Evolutionary conservation across 2,888 invertebrate genomes (phyloP).

Genomic region (Leptura quadrifasciata): DNA sequence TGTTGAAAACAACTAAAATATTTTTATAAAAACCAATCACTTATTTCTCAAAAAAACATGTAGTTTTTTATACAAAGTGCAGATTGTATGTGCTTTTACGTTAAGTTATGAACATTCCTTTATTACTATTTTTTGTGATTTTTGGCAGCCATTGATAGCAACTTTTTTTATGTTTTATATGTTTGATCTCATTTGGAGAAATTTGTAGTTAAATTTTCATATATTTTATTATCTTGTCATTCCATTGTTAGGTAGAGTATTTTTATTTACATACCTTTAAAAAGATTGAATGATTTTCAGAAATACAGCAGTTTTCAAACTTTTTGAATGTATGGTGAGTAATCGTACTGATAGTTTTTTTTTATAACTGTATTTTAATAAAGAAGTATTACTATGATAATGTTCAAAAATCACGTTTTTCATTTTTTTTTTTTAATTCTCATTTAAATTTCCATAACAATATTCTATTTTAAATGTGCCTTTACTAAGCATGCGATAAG

Average conservation of each 20-base stretch:
- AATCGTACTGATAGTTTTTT: slow-evolving; percentile 30
- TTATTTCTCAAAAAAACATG: slow-evolving; percentile 29
- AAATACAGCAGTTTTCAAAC: background rate
- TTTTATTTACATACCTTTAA: slow-evolving; percentile 12
- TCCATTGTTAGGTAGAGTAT: slow-evolving; percentile 36
- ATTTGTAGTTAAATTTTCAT: slow-evolving; percentile 43
- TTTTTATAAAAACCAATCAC: slow-evolving; percentile 37
- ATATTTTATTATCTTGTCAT: slow-evolving; percentile 40
- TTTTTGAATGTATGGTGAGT: slow-evolving; percentile 10
- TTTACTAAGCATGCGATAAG: slow-evolving; percentile 49
- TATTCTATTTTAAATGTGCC: slow-evolving; percentile 53
- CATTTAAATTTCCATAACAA: slow-evolving; percentile 33
- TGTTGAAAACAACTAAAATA: slow-evolving; percentile 29
- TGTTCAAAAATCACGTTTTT: slow-evolving; percentile 39
- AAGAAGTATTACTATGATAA: slow-evolving; percentile 43
- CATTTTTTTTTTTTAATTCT: slow-evolving; percentile 37
- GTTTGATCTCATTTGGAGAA: slow-evolving; percentile 47
- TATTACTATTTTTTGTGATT: slow-evolving; percentile 61
- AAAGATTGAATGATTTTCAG: slow-evolving; percentile 5
- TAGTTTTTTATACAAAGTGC: slow-evolving; percentile 38
- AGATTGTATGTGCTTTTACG: slow-evolving; percentile 22
- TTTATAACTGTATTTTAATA: slow-evolving; percentile 36
- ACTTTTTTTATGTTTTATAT: slow-evolving; percentile 39
- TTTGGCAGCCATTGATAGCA: slow-evolving; percentile 61
- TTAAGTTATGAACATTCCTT: slow-evolving; percentile 61